A percentile compares a stretch with the other conserved stretches of the same genome.
Conservation (phyloP, 2,113 vertebrate genomes). For the Pyrgilauda ruficollis region DNA sequence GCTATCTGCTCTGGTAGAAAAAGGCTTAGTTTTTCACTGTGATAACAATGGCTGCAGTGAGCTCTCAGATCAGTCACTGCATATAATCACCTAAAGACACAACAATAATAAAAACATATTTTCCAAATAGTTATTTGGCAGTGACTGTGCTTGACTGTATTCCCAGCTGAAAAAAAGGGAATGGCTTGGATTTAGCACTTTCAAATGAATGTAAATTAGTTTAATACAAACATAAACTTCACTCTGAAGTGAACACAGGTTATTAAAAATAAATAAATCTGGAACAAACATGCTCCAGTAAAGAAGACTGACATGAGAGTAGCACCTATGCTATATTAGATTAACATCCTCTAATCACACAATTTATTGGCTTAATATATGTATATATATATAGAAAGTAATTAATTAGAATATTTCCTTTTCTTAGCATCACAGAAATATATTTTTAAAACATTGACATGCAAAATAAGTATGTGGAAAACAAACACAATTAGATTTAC, state of each 20-base stretch:
- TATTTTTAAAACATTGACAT: background rate
- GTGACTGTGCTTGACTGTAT: conserved; percentile 19
- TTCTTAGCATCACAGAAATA: background rate
- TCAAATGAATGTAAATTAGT: conserved; percentile 40
- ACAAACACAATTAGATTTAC: background rate
- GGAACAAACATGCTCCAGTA: background rate
- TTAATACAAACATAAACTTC: background rate
- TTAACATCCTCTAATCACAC: conserved; percentile 48
- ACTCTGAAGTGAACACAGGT: conserved; percentile 3
- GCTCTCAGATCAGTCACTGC: conserved; percentile 49
- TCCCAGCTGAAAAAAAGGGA: conserved; percentile 34
- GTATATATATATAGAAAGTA: background rate
- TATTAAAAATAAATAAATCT: conserved; percentile 44
- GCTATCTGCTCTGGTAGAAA: background rate
- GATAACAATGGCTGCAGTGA: background rate
- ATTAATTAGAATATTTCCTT: conserved; percentile 4
- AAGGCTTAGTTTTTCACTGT: background rate
- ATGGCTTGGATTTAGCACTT: conserved; percentile 44
- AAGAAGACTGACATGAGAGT: conserved; percentile 8
- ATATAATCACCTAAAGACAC: conserved; percentile 50
- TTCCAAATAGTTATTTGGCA: conserved; percentile 19
- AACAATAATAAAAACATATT: conserved; percentile 36
- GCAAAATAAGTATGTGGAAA: background rate
- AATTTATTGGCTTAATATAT: conserved; percentile 3
- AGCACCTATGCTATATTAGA: conserved; percentile 2